phyloP scores from a whole-genome alignment of 2,113 vertebrate genomes.

The Gracilinanus agilis region DNA sequence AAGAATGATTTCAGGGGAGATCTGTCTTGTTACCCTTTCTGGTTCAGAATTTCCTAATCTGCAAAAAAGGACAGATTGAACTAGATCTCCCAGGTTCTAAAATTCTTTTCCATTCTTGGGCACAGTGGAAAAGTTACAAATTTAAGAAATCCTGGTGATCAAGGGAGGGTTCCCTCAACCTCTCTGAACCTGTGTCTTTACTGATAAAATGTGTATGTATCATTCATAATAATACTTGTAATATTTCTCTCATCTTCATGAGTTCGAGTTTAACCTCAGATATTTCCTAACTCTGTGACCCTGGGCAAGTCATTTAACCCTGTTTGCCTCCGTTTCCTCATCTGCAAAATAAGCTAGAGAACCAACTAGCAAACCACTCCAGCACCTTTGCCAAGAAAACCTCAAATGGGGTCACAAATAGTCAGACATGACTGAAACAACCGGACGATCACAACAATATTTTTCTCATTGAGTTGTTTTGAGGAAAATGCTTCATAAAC shows the following conservation, averaged over 20 bases:
- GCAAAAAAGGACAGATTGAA: background rate
- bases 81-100: background rate
- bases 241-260: background rate
- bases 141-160: background rate
- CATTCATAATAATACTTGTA: background rate
- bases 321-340: too few relatives aligned
- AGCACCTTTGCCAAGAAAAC: too few relatives aligned
- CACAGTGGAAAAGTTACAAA: background rate
- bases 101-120: background rate
- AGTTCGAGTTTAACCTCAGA: too few relatives aligned
- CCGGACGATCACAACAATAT: background rate
- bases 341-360: too few relatives aligned
- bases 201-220: background rate
- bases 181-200: background rate
- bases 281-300: too few relatives aligned
- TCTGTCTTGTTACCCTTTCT: background rate
- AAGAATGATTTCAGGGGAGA: background rate
- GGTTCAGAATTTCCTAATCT: background rate
- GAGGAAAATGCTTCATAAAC: background rate
- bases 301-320: too few relatives aligned
- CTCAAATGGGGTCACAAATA: too few relatives aligned
- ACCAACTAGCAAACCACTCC: too few relatives aligned
- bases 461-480: background rate
- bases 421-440: too few relatives aligned
- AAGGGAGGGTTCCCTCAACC: background rate